phyloP scores from a whole-genome alignment of 2,113 vertebrate genomes.

The Crotophaga sulcirostris region DNA sequence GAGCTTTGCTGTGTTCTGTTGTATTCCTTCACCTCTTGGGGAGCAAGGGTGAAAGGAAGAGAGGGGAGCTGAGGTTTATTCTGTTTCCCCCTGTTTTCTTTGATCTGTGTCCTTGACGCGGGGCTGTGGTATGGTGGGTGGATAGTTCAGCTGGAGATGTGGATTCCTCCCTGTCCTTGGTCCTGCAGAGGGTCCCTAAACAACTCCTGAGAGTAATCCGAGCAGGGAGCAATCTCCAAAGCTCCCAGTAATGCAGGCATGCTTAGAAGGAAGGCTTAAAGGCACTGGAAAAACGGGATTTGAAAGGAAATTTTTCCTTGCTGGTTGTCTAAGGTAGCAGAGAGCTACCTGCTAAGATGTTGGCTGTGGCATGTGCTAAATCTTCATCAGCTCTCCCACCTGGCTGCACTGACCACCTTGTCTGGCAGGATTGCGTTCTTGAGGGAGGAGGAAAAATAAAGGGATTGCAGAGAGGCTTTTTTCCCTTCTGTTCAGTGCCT shows the following conservation, averaged over 20 bases:
- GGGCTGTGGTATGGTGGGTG: accelerated
- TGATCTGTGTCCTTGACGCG: accelerated
- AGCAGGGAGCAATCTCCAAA: neutral
- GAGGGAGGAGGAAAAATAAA: neutral
- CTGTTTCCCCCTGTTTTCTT: neutral
- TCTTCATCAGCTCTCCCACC: neutral
- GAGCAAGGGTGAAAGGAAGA: neutral
- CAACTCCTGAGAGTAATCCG: neutral
- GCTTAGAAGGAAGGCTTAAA: neutral
- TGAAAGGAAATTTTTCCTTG: neutral
- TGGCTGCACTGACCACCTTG: neutral
- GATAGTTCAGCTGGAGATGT: neutral
- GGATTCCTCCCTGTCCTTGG: slow-evolving; percentile 39
- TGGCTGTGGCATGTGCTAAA: neutral
- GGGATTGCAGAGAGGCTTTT: neutral
- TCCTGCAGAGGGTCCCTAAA: neutral
- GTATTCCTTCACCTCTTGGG: neutral
- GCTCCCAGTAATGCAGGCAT: neutral
- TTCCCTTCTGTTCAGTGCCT: neutral
- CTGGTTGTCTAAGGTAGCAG: neutral
- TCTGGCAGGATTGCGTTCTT: neutral
- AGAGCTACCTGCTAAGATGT: neutral
- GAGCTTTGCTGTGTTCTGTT: neutral
- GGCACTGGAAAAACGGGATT: neutral
- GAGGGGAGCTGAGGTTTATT: neutral